A percentile compares a stretch with the other conserved stretches of the same genome.
Conservation (phyloP, 2,797 vertebrate species). For the Lateolabrax maculatus region DNA sequence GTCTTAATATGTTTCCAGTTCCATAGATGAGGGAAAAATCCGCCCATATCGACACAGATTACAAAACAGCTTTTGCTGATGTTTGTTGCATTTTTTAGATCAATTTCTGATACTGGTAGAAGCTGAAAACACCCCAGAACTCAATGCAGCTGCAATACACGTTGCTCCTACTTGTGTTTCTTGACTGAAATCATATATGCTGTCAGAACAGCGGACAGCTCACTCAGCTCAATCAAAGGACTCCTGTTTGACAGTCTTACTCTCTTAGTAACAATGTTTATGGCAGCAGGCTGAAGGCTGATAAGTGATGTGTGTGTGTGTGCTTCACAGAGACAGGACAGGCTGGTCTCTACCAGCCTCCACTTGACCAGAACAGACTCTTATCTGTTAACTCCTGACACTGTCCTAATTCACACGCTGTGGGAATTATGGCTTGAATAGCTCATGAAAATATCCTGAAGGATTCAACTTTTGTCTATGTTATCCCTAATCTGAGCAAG, state of each 20-base stretch:
- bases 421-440: not conserved
- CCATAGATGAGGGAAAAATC: not conserved
- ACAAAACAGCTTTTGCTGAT: not conserved
- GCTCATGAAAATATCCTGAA: not conserved
- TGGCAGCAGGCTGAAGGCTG: constrained; percentile 16
- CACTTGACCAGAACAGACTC: constrained; percentile 27
- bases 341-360: constrained; percentile 27
- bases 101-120: not conserved
- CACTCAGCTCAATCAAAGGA: constrained; percentile 6
- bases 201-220: not conserved
- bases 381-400: constrained; percentile 43
- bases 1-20: not conserved
- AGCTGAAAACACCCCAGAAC: not conserved
- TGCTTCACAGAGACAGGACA: constrained; percentile 18
- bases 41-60: not conserved
- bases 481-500: not conserved
- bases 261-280: constrained; percentile 23
- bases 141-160: not conserved
- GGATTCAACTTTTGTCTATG: not conserved
- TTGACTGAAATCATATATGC: no score
- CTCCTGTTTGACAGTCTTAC: not conserved
- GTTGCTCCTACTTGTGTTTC: not conserved
- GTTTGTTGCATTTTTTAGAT: not conserved
- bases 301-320: constrained; percentile 37
- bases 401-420: constrained; percentile 11